Percentiles rank a stretch among this genome's conserved stretches.
phyloP scores from a whole-genome alignment of 2,113 vertebrate genomes.

The Cranoglanis bouderius region DNA sequence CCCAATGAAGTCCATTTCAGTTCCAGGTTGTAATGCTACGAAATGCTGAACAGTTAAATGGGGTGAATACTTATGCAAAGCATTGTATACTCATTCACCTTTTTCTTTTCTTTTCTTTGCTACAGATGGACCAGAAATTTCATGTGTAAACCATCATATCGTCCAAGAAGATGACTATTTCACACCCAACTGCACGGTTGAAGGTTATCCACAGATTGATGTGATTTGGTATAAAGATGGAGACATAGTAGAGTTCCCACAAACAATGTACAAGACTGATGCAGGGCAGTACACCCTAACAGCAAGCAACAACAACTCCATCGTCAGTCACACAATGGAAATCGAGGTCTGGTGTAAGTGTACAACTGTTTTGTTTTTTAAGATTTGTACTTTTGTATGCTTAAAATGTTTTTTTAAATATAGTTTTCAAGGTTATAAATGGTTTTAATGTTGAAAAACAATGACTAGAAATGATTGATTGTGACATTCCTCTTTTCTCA shows the following conservation, averaged over 20 bases:
- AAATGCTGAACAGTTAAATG: background rate
- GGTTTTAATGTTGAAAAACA: no score
- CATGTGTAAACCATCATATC: background rate
- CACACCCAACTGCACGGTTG: background rate
- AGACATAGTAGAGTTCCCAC: background rate
- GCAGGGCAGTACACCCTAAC: constrained; percentile 23
- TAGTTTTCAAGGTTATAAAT: background rate
- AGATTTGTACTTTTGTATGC: background rate
- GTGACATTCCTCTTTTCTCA: constrained; percentile 24
- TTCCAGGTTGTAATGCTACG: background rate
- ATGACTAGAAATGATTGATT: no score
- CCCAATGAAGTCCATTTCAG: background rate
- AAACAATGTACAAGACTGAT: background rate
- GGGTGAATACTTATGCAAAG: background rate
- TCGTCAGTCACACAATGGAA: background rate
- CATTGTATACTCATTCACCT: background rate
- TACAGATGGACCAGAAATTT: constrained; percentile 46
- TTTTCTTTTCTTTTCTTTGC: background rate
- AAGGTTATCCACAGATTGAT: constrained; percentile 2
- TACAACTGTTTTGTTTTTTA: background rate
- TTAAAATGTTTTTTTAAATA: background rate
- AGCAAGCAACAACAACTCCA: background rate
- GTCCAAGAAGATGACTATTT: background rate
- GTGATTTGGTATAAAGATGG: constrained; percentile 18
- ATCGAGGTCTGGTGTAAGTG: constrained; percentile 33